A percentile compares a stretch with the other conserved stretches of the same genome.
These are phyloP conservation scores for Acanthopagrus latus DNA, from an alignment of 2,797 vertebrate species.

Conservation along the genomic window DNA sequence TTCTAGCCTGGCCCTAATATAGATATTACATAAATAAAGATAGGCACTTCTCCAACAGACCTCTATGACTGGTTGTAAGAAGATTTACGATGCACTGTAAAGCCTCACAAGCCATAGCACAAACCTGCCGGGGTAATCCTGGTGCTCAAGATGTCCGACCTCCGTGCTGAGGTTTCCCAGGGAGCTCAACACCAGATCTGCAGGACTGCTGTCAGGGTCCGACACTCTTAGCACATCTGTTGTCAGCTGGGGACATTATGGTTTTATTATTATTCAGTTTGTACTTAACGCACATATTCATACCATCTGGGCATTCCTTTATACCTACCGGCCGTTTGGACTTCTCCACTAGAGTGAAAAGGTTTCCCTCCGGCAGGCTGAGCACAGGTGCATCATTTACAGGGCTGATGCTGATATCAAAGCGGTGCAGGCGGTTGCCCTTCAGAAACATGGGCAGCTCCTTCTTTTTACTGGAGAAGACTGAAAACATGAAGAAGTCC, in stretches of 20 bases:
- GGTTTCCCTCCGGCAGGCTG: constrained; percentile 87
- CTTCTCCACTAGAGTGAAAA: constrained; percentile 88
- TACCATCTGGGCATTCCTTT: not conserved
- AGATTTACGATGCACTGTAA: constrained; percentile 1
- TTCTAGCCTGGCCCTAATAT: not conserved
- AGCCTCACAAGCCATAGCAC: constrained; percentile 17
- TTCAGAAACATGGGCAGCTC: constrained; percentile 80
- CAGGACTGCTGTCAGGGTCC: constrained; percentile 88
- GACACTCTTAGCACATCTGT: constrained; percentile 83
- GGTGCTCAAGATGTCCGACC: constrained; percentile 89
- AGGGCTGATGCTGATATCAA: constrained; percentile 87
- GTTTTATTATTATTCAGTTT: constrained; percentile 14
- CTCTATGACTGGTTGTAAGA: constrained; percentile 9
- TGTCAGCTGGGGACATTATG: constrained; percentile 71
- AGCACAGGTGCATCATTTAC: constrained; percentile 91
- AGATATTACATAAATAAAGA: not conserved
- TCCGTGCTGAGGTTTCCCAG: constrained; percentile 87
- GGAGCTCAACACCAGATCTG: constrained; percentile 85
- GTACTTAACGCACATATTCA: not conserved
- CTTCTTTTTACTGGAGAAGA: constrained; percentile 85
- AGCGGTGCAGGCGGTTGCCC: constrained; percentile 80
- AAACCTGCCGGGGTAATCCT: constrained; percentile 81
- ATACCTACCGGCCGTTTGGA: constrained; percentile 84
- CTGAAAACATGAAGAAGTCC: constrained; percentile 90
- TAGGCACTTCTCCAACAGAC: not conserved